Conservation (phyloP, 2,113 vertebrate species). For the Bubalus kerabau region DNA sequence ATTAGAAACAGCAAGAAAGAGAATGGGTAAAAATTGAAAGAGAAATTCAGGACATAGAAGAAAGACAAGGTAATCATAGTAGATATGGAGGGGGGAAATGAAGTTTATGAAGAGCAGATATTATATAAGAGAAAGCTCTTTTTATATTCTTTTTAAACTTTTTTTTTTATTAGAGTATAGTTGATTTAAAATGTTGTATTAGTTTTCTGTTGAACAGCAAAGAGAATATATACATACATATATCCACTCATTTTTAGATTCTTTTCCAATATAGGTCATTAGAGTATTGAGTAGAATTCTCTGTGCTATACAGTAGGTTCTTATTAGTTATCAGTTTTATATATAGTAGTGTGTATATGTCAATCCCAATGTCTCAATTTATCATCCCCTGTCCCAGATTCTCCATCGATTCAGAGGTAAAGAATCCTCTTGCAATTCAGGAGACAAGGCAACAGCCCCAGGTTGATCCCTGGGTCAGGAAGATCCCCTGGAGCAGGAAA, state of each 20-base stretch:
- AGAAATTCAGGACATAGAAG: not conserved
- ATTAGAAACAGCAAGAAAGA: not conserved
- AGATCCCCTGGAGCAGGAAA: not conserved
- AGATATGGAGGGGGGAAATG: not conserved
- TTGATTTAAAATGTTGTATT: not conserved
- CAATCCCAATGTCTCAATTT: not conserved
- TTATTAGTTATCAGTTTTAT: not conserved
- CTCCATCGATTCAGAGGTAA: not conserved
- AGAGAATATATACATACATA: not conserved
- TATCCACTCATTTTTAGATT: not conserved
- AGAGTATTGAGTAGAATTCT: not conserved
- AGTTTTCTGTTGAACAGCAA: not conserved
- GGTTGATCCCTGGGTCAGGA: not conserved
- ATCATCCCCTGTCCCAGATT: not conserved
- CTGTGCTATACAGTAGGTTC: not conserved
- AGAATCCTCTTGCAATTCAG: not conserved
- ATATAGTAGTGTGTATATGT: not conserved
- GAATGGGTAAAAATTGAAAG: not conserved
- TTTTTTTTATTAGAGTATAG: not conserved
- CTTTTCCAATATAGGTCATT: not conserved
- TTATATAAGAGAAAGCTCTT: not conserved
- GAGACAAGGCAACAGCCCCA: accelerated
- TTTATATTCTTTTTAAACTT: not conserved
- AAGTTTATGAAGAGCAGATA: not conserved
- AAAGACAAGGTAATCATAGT: not conserved